A percentile compares a stretch with the other conserved stretches of the same genome.
Conservation (phyloP, 2,113 vertebrate genomes). For the Chionodraco myersi region DNA sequence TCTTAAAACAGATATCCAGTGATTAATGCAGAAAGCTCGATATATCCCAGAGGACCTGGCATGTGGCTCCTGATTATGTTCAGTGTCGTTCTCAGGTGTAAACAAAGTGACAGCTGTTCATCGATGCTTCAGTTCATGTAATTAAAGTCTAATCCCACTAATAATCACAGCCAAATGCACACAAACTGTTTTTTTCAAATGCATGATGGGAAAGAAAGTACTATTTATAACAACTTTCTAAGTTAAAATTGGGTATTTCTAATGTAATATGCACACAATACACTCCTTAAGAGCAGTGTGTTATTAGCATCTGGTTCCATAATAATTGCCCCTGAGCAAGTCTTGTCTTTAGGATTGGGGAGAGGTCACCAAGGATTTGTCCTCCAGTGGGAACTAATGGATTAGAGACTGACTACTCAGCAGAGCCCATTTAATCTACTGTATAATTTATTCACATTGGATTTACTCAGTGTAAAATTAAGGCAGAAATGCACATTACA, state of each 20-base stretch:
- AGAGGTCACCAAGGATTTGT: slow-evolving; percentile 66
- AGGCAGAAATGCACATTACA: slow-evolving; percentile 16
- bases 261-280: neutral
- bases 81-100: slow-evolving; percentile 32
- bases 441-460: slow-evolving; percentile 64
- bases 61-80: slow-evolving; percentile 25
- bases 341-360: slow-evolving; percentile 34
- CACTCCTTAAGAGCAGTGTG: slow-evolving; percentile 8
- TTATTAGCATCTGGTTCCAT: slow-evolving; percentile 33
- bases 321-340: slow-evolving; percentile 39
- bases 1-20: slow-evolving; percentile 36
- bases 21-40: slow-evolving; percentile 39
- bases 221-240: neutral
- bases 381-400: slow-evolving; percentile 58
- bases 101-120: slow-evolving; percentile 66
- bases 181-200: slow-evolving; percentile 7
- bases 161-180: slow-evolving; percentile 44
- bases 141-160: slow-evolving; percentile 56
- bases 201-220: neutral
- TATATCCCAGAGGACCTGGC: slow-evolving; percentile 25
- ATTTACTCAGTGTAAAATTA: slow-evolving; percentile 49
- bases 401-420: slow-evolving; percentile 67
- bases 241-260: neutral
- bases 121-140: slow-evolving; percentile 43
- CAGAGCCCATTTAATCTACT: slow-evolving; percentile 62